phyloP scores from a whole-genome alignment of 2,113 vertebrate genomes.

The Peromyscus maniculatus region DNA sequence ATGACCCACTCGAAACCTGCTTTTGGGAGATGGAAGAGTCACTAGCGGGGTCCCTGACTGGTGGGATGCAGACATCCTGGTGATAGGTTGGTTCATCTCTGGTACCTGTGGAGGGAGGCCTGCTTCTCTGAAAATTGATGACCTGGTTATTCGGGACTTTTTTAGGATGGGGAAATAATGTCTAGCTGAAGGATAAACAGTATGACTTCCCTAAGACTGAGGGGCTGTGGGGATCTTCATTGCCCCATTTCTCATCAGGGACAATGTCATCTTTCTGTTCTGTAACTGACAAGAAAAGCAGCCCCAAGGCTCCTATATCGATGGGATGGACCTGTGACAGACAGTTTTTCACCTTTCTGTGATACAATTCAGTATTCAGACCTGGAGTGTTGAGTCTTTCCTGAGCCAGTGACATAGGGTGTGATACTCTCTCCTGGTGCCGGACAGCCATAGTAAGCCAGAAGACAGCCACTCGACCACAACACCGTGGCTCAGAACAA shows the following conservation, averaged over 20 bases:
- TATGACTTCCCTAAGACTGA: background rate
- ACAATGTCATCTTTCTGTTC: background rate
- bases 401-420: background rate
- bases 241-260: background rate
- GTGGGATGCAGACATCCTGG: background rate
- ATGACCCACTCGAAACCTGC: background rate
- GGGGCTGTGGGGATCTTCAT: background rate
- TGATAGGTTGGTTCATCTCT: background rate
- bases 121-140: background rate
- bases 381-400: background rate
- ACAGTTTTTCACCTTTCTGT: background rate
- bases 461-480: too few species aligned
- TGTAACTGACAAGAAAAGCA: background rate
- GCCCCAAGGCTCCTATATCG: background rate
- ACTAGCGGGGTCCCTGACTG: accelerated
- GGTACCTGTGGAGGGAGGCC: background rate
- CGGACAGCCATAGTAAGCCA: background rate
- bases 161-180: background rate
- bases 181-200: background rate
- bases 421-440: background rate
- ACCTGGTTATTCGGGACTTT: background rate
- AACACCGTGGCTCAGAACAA: background rate
- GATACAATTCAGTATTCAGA: background rate
- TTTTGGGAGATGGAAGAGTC: background rate
- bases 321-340: background rate